Conservation (phyloP, 1,140 invertebrate genomes). For the Drosophila yakuba region DNA sequence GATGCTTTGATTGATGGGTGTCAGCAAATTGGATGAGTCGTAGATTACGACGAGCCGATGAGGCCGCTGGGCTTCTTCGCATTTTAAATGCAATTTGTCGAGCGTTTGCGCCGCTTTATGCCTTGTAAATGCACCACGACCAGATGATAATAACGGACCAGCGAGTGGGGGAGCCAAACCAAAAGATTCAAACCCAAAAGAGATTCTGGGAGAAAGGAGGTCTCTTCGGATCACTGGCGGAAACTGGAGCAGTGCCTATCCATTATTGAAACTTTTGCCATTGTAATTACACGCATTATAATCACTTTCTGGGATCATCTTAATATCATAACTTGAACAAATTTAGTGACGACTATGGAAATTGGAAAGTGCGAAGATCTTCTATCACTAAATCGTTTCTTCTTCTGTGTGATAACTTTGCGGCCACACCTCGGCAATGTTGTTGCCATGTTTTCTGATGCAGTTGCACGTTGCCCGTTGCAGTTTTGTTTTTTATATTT, state of each 20-base stretch:
- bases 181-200: not conserved
- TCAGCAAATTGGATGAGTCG: constrained; percentile 75
- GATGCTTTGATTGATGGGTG: constrained; percentile 79
- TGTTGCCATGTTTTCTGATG: constrained; percentile 7
- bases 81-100: constrained; percentile 60
- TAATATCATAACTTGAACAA: too few species aligned
- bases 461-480: constrained; percentile 19
- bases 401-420: constrained; percentile 12
- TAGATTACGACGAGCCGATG: constrained; percentile 59
- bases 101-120: constrained; percentile 32
- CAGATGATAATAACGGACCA: constrained; percentile 9
- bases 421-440: constrained; percentile 14
- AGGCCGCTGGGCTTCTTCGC: constrained; percentile 39
- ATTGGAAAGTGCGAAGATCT: not conserved
- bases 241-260: not conserved
- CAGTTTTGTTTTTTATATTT: constrained; percentile 11
- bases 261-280: not conserved
- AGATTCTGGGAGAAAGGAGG: not conserved
- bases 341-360: too few species aligned
- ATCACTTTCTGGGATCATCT: too few species aligned
- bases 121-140: constrained; percentile 22
- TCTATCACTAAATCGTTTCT: not conserved
- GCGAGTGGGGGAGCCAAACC: not conserved
- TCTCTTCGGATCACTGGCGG: not conserved
- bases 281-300: not conserved